Evolutionary conservation across 2,797 vertebrate species (phyloP), one percentile per base, ranked within the genome.

Genomic region (Gallinago stenura): DNA sequence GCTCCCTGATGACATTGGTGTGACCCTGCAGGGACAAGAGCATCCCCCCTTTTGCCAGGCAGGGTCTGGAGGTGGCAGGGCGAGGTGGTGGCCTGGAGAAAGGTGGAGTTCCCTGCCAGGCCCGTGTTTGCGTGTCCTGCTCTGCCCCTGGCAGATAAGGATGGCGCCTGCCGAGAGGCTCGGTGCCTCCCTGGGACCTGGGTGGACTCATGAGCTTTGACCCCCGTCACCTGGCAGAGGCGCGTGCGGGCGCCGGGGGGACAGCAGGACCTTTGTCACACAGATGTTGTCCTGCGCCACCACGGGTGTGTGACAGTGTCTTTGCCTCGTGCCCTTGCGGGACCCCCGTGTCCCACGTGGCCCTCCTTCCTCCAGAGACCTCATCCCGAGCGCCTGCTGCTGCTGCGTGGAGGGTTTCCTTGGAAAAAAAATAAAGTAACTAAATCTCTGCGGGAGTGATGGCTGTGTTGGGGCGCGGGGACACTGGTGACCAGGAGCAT

Each of bases 191-290:
- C 30, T 56, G 16, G 56, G 88, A 15, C 37, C 88, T 12, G 3
- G 77, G 69, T 10, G 46, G 58, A 46, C 86, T 61, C 41, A 33
- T 39, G 92, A 97, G 92, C 95, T 96, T 94, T 92, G 91, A 57
- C 87, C 92, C 48, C 92, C 41, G 80, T 77, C 87, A 90, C 93
- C 69, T 88, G 95, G 83, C 94, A 86, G 65, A 68, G 77, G 3
- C 50, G 3, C 22, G 45, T 86, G 88, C 18, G 2, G 2, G 73
- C 1, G 4, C 45, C 5, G 1, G 89, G 79, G 79, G 81, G n/a
- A 5, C 39, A 26, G 81, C 58, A 24, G 83, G 81, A 68, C 65
- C 73, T 76, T 53, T 45, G 61, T 76, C 89, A 57, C 15, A 57
- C 24, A 35, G 79, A 72, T 88, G 80, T 7, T 48, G 58, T 37